Evolutionary conservation across 2,797 vertebrate species (phyloP).

Genomic region (Megaceryle alcyon): DNA sequence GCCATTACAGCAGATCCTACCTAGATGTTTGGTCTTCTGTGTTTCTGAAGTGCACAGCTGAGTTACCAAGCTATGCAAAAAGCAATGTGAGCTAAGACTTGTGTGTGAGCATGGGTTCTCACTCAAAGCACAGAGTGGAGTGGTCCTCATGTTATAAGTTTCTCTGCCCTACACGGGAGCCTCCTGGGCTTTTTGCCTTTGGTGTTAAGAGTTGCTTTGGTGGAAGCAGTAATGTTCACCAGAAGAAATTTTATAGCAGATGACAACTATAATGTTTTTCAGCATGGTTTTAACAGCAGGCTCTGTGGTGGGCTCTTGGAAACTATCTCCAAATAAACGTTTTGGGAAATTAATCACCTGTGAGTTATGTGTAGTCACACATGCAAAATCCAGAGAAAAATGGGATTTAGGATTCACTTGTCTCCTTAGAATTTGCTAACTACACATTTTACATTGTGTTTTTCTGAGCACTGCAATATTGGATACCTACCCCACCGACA

Average conservation of each 20-base stretch:
- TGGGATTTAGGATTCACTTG: neutral
- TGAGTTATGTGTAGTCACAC: neutral
- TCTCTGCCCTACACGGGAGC: fast-evolving
- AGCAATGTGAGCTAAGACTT: neutral
- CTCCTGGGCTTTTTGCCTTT: neutral
- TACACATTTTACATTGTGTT: neutral
- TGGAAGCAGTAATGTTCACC: neutral
- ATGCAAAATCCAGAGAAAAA: neutral
- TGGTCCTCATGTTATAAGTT: fast-evolving
- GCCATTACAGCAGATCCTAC: neutral
- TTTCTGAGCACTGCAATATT: neutral
- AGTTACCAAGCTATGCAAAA: neutral
- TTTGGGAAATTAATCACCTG: neutral
- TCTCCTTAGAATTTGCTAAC: neutral
- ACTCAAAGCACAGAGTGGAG: neutral
- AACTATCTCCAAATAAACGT: neutral
- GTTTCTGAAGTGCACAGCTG: neutral
- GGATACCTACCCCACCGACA: neutral
- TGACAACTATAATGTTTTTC: neutral
- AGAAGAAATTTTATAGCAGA: neutral
- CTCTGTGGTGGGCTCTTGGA: neutral
- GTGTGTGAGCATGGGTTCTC: neutral
- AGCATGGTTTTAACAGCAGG: neutral
- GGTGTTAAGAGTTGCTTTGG: neutral
- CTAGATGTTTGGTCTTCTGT: neutral